Conservation (phyloP, 2,113 vertebrate species). For the Cyrtonyx montezumae region DNA sequence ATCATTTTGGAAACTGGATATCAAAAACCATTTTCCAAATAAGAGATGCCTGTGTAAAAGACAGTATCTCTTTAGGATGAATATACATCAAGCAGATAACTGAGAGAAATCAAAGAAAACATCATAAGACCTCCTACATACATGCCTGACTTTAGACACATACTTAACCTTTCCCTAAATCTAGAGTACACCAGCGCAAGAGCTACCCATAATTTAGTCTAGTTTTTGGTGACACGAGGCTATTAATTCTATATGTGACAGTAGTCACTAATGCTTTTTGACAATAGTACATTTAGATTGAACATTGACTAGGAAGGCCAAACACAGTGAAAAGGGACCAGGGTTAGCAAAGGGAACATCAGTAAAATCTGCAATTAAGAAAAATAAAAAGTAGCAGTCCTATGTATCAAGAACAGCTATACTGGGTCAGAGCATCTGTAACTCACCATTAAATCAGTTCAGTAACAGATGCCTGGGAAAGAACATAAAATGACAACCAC, state of each 20-base stretch:
- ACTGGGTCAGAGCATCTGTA: neutral
- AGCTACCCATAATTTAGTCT: neutral
- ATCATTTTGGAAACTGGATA: neutral
- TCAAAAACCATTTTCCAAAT: neutral
- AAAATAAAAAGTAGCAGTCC: neutral
- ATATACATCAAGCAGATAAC: neutral
- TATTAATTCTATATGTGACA: neutral
- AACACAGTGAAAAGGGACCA: neutral
- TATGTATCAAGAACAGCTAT: neutral
- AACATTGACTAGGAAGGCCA: neutral
- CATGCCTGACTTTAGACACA: neutral
- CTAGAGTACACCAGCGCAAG: neutral
- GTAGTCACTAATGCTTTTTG: neutral
- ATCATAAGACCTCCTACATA: fast-evolving
- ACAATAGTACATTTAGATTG: neutral
- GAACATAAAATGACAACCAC: neutral
- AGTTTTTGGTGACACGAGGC: neutral
- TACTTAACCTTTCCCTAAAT: neutral
- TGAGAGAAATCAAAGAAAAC: neutral
- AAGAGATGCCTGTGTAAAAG: neutral
- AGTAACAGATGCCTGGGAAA: neutral
- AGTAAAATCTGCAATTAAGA: neutral
- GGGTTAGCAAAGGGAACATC: neutral
- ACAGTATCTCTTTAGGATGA: neutral
- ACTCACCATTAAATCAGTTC: neutral